Evolutionary conservation across 2,797 vertebrate species (phyloP).

Genomic region (Chiropotes sagulatus): DNA sequence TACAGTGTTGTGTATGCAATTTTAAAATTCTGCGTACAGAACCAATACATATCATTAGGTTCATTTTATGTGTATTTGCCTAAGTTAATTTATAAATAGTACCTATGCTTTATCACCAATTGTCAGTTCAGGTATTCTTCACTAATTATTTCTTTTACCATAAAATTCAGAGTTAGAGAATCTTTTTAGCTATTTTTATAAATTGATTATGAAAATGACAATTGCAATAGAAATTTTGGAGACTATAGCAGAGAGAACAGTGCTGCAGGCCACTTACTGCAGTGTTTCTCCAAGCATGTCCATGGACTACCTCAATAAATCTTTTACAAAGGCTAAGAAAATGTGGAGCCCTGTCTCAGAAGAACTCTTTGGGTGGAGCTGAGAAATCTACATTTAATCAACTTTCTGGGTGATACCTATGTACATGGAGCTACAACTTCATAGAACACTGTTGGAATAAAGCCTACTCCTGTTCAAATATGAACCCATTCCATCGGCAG

Average conservation of each 20-base stretch:
- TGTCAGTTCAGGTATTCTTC: not conserved
- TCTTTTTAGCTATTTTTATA: not conserved
- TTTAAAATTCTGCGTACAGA: not conserved
- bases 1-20: not conserved
- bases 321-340: not conserved
- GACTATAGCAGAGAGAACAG: not conserved
- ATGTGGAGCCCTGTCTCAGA: not conserved
- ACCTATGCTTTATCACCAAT: not conserved
- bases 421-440: not conserved
- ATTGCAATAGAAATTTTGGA: not conserved
- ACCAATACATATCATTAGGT: not conserved
- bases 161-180: conserved; percentile 1
- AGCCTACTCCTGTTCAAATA: not conserved
- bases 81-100: not conserved
- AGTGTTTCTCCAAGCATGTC: not conserved
- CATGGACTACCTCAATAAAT: not conserved
- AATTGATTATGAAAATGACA: not conserved
- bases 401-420: not conserved
- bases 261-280: not conserved
- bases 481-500: not conserved
- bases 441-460: not conserved
- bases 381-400: not conserved
- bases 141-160: not conserved
- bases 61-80: not conserved
- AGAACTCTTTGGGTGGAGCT: not conserved